These are phyloP conservation scores for Entomobrya multifasciata DNA, from an alignment of 2,888 invertebrate species.

Conservation along the genomic window DNA sequence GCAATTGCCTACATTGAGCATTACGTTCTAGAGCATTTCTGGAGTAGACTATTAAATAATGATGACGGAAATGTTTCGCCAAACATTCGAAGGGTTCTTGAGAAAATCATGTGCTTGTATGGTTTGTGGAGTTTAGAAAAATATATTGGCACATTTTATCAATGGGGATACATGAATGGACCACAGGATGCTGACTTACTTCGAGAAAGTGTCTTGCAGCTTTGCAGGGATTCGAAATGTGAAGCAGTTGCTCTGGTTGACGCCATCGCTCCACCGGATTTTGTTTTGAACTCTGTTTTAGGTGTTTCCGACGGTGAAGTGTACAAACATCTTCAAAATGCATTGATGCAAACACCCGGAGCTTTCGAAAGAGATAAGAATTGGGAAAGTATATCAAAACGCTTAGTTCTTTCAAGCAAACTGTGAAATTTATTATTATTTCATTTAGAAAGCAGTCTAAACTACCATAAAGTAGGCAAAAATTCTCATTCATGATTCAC, in stretches of 20 bases:
- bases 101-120: slow-evolving; percentile 85
- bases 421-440: slow-evolving; percentile 5
- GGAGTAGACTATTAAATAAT: slow-evolving; percentile 85
- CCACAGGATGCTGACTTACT: no score
- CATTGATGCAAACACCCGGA: slow-evolving; percentile 85
- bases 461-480: no score
- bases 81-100: slow-evolving; percentile 83
- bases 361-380: slow-evolving; percentile 87
- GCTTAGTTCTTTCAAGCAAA: slow-evolving; percentile 8
- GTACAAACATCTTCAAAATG: slow-evolving; percentile 88
- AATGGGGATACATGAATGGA: slow-evolving; percentile 84
- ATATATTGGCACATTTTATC: slow-evolving; percentile 87
- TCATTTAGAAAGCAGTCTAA: no score
- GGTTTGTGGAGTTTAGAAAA: slow-evolving; percentile 87
- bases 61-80: slow-evolving; percentile 89
- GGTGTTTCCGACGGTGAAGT: slow-evolving; percentile 92
- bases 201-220: slow-evolving; percentile 83
- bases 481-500: no score
- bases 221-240: slow-evolving; percentile 87
- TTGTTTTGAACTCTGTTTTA: slow-evolving; percentile 92
- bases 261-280: slow-evolving; percentile 87
- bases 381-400: slow-evolving; percentile 84
- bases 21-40: slow-evolving; percentile 82
- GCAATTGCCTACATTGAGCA: slow-evolving; percentile 87
- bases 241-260: slow-evolving; percentile 91